These are phyloP conservation scores for Manis pentadactyla DNA, from an alignment of 2,797 vertebrate genomes.

Conservation along the genomic window DNA sequence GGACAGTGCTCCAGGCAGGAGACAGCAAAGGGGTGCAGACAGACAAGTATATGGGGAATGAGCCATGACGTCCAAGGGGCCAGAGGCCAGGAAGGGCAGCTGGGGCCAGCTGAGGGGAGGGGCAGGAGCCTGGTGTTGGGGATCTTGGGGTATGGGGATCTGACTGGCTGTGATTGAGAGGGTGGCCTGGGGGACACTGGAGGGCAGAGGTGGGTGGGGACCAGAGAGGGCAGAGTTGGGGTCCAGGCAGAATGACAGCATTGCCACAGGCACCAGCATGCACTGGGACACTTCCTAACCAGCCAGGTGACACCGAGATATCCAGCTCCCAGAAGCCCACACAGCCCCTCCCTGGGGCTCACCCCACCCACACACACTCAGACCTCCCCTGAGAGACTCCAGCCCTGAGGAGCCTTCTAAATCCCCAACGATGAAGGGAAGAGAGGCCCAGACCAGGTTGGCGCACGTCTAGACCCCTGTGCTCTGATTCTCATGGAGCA, in stretches of 20 bases:
- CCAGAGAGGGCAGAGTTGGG: too few species aligned
- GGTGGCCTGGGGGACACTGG: neutral
- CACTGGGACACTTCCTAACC: neutral
- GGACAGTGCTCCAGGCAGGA: neutral
- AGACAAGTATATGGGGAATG: accelerated
- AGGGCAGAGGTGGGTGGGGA: neutral
- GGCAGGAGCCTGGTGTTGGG: neutral
- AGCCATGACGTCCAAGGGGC: neutral
- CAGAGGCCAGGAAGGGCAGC: neutral
- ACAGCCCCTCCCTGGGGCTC: neutral
- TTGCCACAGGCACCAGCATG: neutral
- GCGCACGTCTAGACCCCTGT: neutral
- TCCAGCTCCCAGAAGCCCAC: neutral
- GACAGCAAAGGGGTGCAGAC: neutral
- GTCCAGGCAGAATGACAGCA: neutral
- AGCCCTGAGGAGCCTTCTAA: neutral
- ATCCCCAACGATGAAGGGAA: neutral
- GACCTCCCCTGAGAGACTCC: neutral
- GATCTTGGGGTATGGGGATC: neutral
- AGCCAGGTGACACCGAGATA: neutral
- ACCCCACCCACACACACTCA: neutral
- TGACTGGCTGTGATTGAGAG: neutral
- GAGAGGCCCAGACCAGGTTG: neutral
- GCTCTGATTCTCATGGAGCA: neutral
- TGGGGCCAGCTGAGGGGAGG: neutral